phyloP scores from a whole-genome alignment of 2,888 invertebrate genomes.

The Leptinotarsa tumamoca region DNA sequence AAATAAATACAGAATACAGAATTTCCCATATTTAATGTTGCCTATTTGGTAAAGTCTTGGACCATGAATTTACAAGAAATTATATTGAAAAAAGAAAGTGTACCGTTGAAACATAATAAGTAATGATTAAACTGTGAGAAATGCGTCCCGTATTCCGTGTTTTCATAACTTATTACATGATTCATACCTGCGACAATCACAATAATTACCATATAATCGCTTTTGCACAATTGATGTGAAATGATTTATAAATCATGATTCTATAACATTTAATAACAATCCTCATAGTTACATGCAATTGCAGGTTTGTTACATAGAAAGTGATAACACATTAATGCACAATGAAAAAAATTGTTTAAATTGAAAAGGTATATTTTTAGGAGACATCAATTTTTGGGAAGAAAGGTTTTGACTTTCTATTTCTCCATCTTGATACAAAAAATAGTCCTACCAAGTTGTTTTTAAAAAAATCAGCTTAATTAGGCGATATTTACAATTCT shows the following conservation, averaged over 20 bases:
- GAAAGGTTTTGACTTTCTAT: no score
- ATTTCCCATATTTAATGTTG: no score
- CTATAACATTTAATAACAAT: conserved; percentile 6
- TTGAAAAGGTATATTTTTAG: no score
- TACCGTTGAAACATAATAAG: neutral
- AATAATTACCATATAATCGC: conserved; percentile 5
- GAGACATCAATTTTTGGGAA: no score
- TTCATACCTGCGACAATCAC: neutral
- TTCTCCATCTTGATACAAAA: no score
- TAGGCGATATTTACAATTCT: no score
- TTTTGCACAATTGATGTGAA: neutral
- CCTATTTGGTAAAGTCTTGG: no score
- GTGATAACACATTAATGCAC: neutral
- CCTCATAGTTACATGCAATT: neutral
- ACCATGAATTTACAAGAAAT: no score
- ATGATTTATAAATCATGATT: neutral
- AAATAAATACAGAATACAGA: no score
- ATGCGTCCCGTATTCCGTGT: neutral
- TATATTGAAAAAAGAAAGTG: neutral
- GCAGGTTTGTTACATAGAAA: neutral
- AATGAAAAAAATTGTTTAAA: no score
- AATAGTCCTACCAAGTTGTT: no score
- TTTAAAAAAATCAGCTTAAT: no score
- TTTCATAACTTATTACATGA: conserved; percentile 1
- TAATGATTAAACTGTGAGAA: neutral